phyloP scores from a whole-genome alignment of 2,113 vertebrate genomes.

The Prietella phreatophila region DNA sequence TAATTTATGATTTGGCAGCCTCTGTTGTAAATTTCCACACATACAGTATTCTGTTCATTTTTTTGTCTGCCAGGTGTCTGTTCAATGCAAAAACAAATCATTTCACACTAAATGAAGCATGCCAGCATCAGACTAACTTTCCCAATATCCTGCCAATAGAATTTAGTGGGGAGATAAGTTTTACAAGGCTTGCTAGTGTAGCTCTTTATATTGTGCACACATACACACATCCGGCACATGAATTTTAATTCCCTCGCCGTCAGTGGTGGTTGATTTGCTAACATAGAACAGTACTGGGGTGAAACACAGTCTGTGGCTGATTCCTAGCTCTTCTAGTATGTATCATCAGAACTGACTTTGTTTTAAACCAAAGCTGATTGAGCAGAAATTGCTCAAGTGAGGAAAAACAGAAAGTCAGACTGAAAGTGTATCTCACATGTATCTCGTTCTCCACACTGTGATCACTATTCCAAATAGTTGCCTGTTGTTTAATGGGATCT shows the following conservation, averaged over 20 bases:
- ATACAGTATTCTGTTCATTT: slow-evolving; percentile 46
- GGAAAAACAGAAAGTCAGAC: not conserved
- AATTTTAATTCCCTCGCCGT: slow-evolving; percentile 42
- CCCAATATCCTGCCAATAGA: slow-evolving; percentile 46
- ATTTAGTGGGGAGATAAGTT: slow-evolving; percentile 2
- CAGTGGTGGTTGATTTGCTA: slow-evolving; percentile 54
- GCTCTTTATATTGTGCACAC: slow-evolving; percentile 3
- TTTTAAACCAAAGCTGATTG: slow-evolving; percentile 60
- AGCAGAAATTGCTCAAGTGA: slow-evolving; percentile 52
- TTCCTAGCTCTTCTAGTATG: slow-evolving; percentile 48
- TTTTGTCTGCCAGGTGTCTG: slow-evolving; percentile 50
- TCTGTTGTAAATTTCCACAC: slow-evolving; percentile 58
- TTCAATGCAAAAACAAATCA: slow-evolving; percentile 57
- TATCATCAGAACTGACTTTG: slow-evolving; percentile 61
- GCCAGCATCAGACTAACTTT: slow-evolving; percentile 49
- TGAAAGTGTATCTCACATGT: not conserved
- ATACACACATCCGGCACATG: not conserved
- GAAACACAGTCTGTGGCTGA: slow-evolving; percentile 56
- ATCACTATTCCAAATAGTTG: slow-evolving; percentile 57
- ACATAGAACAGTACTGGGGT: slow-evolving; percentile 43
- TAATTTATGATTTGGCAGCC: slow-evolving; percentile 57
- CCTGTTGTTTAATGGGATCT: slow-evolving; percentile 65
- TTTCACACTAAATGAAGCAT: slow-evolving; percentile 61
- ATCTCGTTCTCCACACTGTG: slow-evolving; percentile 41
- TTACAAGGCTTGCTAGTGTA: slow-evolving; percentile 3